These are phyloP conservation scores for Zootermopsis nevadensis DNA, from an alignment of 2,888 invertebrate species.

Conservation along the genomic window DNA sequence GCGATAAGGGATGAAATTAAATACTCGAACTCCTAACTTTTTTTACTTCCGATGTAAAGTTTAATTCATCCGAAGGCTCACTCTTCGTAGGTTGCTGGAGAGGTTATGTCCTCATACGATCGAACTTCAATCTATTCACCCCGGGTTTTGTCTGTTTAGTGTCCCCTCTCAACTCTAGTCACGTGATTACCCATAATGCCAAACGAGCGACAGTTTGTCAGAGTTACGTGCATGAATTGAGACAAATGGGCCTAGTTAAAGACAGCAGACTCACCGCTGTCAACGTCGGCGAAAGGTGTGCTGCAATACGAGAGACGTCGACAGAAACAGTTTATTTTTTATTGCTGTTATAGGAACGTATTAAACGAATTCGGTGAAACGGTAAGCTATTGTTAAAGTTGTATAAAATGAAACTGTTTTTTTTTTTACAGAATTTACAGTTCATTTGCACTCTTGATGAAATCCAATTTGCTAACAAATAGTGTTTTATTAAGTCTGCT, in stretches of 20 bases:
- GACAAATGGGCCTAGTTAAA: background rate
- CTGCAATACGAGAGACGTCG: too few relatives aligned
- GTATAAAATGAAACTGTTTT: too few relatives aligned
- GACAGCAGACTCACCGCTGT: background rate
- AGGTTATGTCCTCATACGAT: too few relatives aligned
- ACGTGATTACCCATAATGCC: slow-evolving; percentile 14
- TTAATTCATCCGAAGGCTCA: background rate
- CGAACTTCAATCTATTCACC: background rate
- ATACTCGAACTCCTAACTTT: too few relatives aligned
- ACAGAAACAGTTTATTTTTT: too few relatives aligned
- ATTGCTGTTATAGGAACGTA: too few relatives aligned
- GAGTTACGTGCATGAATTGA: background rate
- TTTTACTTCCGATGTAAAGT: background rate
- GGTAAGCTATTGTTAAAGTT: background rate
- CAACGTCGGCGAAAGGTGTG: too few relatives aligned
- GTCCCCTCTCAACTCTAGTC: background rate
- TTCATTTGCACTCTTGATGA: background rate
- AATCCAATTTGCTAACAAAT: background rate
- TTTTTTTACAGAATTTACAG: background rate
- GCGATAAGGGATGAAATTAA: too few relatives aligned
- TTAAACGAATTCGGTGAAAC: background rate
- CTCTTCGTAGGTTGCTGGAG: too few relatives aligned
- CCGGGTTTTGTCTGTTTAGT: background rate
- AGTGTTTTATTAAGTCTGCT: background rate
- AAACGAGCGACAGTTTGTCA: slow-evolving; percentile 3